Evolutionary conservation across 2,888 invertebrate genomes (phyloP).

Genomic region (Drosophila percnosoma): DNA sequence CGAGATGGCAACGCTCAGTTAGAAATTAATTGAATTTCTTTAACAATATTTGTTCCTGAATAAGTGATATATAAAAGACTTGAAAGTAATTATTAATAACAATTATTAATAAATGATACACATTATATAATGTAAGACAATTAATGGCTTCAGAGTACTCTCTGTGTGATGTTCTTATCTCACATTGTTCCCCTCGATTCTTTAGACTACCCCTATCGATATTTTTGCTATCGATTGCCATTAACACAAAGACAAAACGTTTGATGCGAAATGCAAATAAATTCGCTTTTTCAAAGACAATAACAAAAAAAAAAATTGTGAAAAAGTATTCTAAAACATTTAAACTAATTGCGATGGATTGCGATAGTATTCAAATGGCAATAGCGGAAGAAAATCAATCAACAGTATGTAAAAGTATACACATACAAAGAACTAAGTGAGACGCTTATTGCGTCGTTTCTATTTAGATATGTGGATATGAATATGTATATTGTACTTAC

Average conservation of each 20-base stretch:
- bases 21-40: not conserved
- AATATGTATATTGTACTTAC: not conserved
- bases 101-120: not conserved
- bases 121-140: not conserved
- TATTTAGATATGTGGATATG: slow-evolving; percentile 9
- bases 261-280: not conserved
- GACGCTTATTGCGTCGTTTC: slow-evolving; percentile 35
- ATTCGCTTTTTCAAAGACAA: not conserved
- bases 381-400: slow-evolving; percentile 82
- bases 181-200: not conserved
- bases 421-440: not conserved
- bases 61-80: not conserved
- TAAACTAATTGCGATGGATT: slow-evolving; percentile 74
- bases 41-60: not conserved
- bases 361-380: slow-evolving; percentile 83
- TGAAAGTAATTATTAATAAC: not conserved
- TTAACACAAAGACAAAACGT: not conserved
- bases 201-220: not conserved
- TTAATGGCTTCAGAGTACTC: not conserved
- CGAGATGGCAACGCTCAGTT: not conserved
- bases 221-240: slow-evolving; percentile 13
- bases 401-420: slow-evolving; percentile 63
- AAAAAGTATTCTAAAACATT: not conserved
- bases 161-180: not conserved
- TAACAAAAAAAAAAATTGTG: not conserved